A percentile compares a stretch with the other conserved stretches of the same genome.
Conservation (phyloP, 2,888 invertebrate genomes). For the Atethmia centrago region DNA sequence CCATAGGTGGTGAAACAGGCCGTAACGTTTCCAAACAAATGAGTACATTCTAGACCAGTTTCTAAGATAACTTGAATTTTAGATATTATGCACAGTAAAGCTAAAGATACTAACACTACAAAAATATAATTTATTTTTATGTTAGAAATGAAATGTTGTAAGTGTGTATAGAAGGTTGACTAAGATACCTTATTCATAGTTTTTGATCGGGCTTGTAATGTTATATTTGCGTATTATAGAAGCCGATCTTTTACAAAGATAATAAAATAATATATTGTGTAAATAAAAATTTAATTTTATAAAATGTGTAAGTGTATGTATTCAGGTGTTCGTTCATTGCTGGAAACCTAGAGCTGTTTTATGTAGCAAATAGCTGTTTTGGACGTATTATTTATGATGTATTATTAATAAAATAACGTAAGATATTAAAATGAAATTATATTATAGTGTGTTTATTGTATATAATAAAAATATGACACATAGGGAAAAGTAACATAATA, state of each 20-base stretch:
- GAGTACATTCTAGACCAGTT: slow-evolving; percentile 31
- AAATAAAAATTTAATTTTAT: slow-evolving; percentile 45
- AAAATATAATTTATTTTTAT: slow-evolving; percentile 36
- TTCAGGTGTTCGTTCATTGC: slow-evolving; percentile 28
- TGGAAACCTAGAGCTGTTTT: slow-evolving; percentile 34
- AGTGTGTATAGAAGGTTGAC: slow-evolving; percentile 24
- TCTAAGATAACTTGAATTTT: not conserved
- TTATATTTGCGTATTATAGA: slow-evolving; percentile 22
- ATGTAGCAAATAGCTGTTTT: slow-evolving; percentile 10
- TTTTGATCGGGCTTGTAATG: slow-evolving; percentile 31
- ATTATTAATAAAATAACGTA: slow-evolving; percentile 14
- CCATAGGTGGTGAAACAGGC: not conserved
- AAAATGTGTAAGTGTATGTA: slow-evolving; percentile 32
- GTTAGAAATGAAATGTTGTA: slow-evolving; percentile 6
- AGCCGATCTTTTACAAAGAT: slow-evolving; percentile 23
- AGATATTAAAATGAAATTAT: slow-evolving; percentile 12
- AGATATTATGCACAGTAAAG: slow-evolving; percentile 6
- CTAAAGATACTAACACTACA: slow-evolving; percentile 2
- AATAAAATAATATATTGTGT: slow-evolving; percentile 24
- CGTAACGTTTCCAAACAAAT: slow-evolving; percentile 3
- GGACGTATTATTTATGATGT: slow-evolving; percentile 12
- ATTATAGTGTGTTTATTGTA: slow-evolving; percentile 21
- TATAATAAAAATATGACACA: slow-evolving; percentile 10
- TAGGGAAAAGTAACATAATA: slow-evolving; percentile 1
- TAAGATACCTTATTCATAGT: not conserved